These are phyloP conservation scores for Cryptops parisi DNA, from an alignment of 2,888 invertebrate genomes.

Conservation along the genomic window DNA sequence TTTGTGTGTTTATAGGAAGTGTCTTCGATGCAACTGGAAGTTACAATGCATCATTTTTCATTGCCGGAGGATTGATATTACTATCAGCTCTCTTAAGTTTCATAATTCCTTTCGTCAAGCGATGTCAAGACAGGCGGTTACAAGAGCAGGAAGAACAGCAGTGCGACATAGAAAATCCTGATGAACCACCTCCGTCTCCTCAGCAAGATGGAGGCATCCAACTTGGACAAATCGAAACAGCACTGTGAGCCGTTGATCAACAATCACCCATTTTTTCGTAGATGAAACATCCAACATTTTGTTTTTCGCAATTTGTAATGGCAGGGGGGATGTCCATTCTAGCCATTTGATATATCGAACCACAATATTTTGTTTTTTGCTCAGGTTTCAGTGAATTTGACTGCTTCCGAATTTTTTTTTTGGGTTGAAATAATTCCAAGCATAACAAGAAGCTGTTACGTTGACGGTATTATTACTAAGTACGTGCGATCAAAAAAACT, in stretches of 20 bases:
- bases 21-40: conserved; percentile 74
- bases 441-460: too few species aligned
- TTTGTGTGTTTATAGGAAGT: conserved; percentile 68
- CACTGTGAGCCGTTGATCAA: background rate
- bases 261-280: too few species aligned
- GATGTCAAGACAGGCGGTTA: conserved; percentile 21
- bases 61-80: conserved; percentile 78
- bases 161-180: background rate
- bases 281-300: too few species aligned
- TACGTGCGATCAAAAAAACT: too few species aligned
- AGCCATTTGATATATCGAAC: too few species aligned
- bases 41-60: conserved; percentile 79
- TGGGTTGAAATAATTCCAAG: too few species aligned
- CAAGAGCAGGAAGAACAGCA: background rate
- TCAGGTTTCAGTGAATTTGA: too few species aligned
- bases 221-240: conserved; percentile 1
- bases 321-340: too few species aligned
- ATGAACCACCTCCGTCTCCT: background rate
- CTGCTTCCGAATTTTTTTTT: too few species aligned
- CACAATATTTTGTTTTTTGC: too few species aligned
- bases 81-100: conserved; percentile 65
- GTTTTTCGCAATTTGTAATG: too few species aligned
- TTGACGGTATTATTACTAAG: too few species aligned
- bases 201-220: background rate
- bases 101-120: conserved; percentile 25